Evolutionary conservation across 2,113 vertebrate genomes (phyloP), one percentile per base, ranked within the genome.

Genomic region (Stomatorhinus ivindoensis): DNA sequence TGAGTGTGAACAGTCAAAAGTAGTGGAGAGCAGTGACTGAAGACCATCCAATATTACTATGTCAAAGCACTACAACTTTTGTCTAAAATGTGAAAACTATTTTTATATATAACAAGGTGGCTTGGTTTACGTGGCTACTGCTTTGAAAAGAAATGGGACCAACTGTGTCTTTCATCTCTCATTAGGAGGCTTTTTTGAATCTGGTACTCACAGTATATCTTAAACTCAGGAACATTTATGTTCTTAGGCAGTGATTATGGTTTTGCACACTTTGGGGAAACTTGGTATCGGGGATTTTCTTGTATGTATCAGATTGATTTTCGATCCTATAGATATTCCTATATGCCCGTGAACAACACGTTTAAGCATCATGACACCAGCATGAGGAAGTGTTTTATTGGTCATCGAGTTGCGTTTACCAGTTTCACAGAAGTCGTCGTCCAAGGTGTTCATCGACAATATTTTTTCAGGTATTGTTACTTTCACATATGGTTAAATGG

Each of bases 241-340:
- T 84, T 84, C 82, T 46, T 47, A 47, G 44, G 82, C 82, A 84
- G 47, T 51, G 48, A 86, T 53, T 50, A 47, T 86, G 85, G 85
- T 86, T 44, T 86, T 51, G 48, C 85, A 51, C 85, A 86, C 85
- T 86, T 86, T 44, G 24, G 82, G 42, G 82, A 87, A 87, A 51
- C 50, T 51, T 87, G 85, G 50, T 53, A 35, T 17, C 7, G 50
- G 48, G 47, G 85, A 10, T 53, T 27, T 47, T 35, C 17, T 35
- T 87, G 85, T 87, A 86, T 50, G 44, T 86, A 48, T 86, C 44
- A 50, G 83, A 86, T 27, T 47, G 44, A 47, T 31, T 86, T 86
- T 47, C 11, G 17, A 21, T 80, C 73, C 73, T 80, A 80, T 80
- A 80, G 73, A 80, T 80, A 80, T 87, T 47, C 48, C 48, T 35